Conservation (phyloP, 2,888 invertebrate species). For the Antheraea assamensis region DNA sequence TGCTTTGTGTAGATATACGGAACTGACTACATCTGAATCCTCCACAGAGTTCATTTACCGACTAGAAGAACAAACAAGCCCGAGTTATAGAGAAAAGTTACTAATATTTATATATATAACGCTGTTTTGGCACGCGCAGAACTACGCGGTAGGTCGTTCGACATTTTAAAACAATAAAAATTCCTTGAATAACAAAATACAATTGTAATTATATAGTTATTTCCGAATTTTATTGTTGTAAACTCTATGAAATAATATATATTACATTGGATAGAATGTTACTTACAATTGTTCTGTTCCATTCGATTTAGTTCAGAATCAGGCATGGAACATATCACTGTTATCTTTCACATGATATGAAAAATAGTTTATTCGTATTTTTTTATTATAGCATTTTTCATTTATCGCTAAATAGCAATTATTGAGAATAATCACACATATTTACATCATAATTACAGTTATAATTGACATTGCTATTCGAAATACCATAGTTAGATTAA, state of each 20-base stretch:
- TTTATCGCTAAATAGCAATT: no score
- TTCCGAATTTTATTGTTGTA: background rate
- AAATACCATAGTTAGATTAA: no score
- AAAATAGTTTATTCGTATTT: no score
- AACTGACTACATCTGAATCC: background rate
- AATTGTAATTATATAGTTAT: background rate
- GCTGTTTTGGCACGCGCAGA: slow-evolving; percentile 1
- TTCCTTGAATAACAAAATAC: background rate
- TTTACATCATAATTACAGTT: no score
- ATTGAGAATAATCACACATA: no score
- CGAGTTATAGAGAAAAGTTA: background rate
- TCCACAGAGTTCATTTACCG: background rate
- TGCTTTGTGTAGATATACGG: background rate
- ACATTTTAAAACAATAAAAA: background rate
- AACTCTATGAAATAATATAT: background rate
- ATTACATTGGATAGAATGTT: no score
- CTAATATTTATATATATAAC: background rate
- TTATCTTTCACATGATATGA: no score
- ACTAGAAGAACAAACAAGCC: background rate
- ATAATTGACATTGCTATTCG: no score
- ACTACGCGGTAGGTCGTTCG: background rate
- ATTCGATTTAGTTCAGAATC: no score
- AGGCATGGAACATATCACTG: no score
- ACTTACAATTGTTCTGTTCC: no score
- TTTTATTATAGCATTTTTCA: no score